phyloP scores from a whole-genome alignment of 2,888 invertebrate species.

The Marronus borbonicus region DNA sequence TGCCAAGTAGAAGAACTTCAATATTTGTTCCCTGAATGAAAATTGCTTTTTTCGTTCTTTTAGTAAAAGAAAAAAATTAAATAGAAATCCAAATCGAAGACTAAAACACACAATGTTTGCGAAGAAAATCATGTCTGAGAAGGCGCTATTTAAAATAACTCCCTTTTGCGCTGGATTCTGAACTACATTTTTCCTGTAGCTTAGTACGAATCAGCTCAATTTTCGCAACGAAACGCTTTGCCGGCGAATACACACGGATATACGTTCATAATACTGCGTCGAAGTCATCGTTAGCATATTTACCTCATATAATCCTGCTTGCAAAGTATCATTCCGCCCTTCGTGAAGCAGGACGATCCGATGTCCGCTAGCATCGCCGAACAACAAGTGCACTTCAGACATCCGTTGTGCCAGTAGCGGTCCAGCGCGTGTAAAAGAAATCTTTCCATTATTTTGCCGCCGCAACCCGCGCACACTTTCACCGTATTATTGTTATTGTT shows the following conservation, averaged over 20 bases:
- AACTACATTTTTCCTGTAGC: too few species aligned
- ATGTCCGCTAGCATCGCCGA: constrained; percentile 91
- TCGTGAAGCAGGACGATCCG: constrained; percentile 93
- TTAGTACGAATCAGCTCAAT: background rate
- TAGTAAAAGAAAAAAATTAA: too few species aligned
- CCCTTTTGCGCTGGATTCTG: too few species aligned
- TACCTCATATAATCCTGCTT: constrained; percentile 96
- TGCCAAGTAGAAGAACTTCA: too few species aligned
- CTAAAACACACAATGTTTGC: too few species aligned
- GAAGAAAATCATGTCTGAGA: too few species aligned
- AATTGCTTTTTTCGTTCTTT: too few species aligned
- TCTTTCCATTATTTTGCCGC: constrained; percentile 92
- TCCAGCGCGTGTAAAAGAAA: constrained; percentile 93
- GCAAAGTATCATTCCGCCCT: constrained; percentile 95
- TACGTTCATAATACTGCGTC: background rate
- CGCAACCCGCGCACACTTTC: constrained; percentile 92
- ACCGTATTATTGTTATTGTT: constrained; percentile 74
- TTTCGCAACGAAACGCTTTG: constrained; percentile 22
- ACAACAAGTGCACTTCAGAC: constrained; percentile 95
- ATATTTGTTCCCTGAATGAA: too few species aligned
- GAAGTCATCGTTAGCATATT: constrained; percentile 66
- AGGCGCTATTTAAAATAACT: too few species aligned
- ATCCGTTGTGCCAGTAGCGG: constrained; percentile 96
- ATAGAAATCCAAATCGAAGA: too few species aligned
- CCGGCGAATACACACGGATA: background rate